phyloP scores from a whole-genome alignment of 2,888 invertebrate genomes.

The Synanthedon myopaeformis region DNA sequence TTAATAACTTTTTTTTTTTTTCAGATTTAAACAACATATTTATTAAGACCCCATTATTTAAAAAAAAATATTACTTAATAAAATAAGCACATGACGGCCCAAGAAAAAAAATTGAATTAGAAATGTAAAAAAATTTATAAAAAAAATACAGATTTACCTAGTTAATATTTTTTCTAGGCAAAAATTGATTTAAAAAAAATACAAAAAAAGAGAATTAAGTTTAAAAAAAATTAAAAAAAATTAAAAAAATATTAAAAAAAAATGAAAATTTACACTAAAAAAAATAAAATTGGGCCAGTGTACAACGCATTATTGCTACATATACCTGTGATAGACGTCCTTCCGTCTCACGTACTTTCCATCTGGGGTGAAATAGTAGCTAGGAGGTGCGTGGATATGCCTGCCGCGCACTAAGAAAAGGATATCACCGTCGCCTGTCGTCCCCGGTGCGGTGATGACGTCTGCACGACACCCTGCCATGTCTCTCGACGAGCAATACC shows the following conservation, averaged over 20 bases:
- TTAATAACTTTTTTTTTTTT: background rate
- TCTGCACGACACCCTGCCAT: constrained; percentile 64
- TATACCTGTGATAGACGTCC: constrained; percentile 58
- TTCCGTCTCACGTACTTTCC: constrained; percentile 62
- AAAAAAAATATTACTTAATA: background rate
- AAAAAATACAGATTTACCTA: constrained; percentile 1
- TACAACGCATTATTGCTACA: constrained; percentile 28
- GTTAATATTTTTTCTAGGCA: too few relatives aligned
- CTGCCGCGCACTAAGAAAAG: constrained; percentile 56
- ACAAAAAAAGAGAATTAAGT: background rate
- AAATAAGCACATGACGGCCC: too few relatives aligned
- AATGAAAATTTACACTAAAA: background rate
- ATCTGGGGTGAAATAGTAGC: constrained; percentile 59
- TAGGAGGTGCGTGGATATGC: constrained; percentile 59
- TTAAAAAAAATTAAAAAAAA: constrained; percentile 1
- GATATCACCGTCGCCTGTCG: constrained; percentile 41
- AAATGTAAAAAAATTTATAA: constrained; percentile 1
- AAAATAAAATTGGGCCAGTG: constrained; percentile 2
- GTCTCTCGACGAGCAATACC: constrained; percentile 63
- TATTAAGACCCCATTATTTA: background rate
- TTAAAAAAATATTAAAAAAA: background rate
- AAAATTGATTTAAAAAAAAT: background rate
- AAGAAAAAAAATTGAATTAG: background rate
- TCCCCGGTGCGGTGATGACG: constrained; percentile 56
- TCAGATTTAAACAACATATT: background rate